Evolutionary conservation across 2,113 vertebrate species (phyloP).

Genomic region (Heloderma charlesbogerti): DNA sequence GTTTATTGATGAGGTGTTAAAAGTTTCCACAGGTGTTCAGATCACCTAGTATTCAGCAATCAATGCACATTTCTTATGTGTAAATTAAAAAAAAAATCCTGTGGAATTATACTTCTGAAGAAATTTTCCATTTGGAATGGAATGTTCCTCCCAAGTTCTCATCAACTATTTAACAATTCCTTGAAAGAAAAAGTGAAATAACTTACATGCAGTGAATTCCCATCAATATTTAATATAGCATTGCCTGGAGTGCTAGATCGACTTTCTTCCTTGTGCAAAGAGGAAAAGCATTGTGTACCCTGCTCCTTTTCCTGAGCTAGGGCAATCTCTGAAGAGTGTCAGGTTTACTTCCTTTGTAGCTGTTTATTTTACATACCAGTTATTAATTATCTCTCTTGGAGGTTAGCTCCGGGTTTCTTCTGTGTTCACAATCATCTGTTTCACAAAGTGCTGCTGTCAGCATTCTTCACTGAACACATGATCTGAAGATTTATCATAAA

Average conservation of each 20-base stretch:
- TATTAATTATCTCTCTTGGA: constrained; percentile 70
- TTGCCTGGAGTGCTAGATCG: constrained; percentile 71
- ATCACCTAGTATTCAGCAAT: constrained; percentile 64
- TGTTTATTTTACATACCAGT: constrained; percentile 60
- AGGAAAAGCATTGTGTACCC: constrained; percentile 65
- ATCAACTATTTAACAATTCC: constrained; percentile 84
- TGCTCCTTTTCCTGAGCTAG: constrained; percentile 56
- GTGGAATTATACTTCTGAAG: constrained; percentile 75
- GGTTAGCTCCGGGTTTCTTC: constrained; percentile 53
- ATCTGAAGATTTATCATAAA: constrained; percentile 18
- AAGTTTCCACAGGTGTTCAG: constrained; percentile 64
- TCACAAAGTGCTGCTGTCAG: constrained; percentile 55
- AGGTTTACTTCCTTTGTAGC: constrained; percentile 63
- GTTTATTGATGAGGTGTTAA: constrained; percentile 69
- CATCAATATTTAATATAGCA: constrained; percentile 82
- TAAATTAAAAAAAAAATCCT: no score
- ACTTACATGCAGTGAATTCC: constrained; percentile 74
- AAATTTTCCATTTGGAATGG: constrained; percentile 76
- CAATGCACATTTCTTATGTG: constrained; percentile 53
- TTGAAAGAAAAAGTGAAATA: constrained; percentile 71
- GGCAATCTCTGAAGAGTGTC: constrained; percentile 69
- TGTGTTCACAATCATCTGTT: constrained; percentile 49
- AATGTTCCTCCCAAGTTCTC: constrained; percentile 71
- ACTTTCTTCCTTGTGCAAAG: constrained; percentile 73
- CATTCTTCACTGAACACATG: constrained; percentile 21